These are phyloP conservation scores for Neoaliturus tenellus DNA, from an alignment of 2,888 invertebrate genomes.

Conservation along the genomic window DNA sequence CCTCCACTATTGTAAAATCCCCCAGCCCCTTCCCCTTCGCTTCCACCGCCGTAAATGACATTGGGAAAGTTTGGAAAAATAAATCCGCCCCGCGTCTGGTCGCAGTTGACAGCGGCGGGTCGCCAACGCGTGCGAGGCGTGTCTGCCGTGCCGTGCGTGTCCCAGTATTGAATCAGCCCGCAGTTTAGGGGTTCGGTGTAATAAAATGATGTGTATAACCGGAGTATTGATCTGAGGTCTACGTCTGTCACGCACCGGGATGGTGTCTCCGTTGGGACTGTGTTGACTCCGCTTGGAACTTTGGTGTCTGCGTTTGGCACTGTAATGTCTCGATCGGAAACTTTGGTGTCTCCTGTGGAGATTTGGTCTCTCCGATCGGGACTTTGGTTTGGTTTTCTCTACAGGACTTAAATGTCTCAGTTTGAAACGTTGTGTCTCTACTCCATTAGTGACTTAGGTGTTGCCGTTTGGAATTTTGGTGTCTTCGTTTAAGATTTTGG, in stretches of 20 bases:
- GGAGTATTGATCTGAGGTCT: constrained; percentile 27
- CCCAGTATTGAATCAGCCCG: constrained; percentile 36
- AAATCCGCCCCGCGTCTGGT: background rate
- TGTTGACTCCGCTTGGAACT: no score
- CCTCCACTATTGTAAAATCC: no score
- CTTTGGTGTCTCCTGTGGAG: no score
- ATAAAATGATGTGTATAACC: constrained; percentile 52
- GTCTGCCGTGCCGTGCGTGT: constrained; percentile 23
- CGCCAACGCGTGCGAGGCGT: background rate
- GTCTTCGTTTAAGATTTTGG: no score
- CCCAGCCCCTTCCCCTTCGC: background rate
- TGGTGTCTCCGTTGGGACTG: background rate
- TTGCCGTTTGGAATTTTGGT: no score
- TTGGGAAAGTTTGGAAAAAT: background rate
- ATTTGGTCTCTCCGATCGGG: no score
- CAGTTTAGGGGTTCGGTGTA: constrained; percentile 24
- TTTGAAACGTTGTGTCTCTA: no score
- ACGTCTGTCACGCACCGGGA: background rate
- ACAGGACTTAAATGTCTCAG: no score
- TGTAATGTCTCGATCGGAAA: no score
- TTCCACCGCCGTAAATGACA: background rate
- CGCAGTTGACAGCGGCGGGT: background rate
- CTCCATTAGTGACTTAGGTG: no score
- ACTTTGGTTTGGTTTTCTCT: no score
- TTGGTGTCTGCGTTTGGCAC: no score